Conservation (phyloP, 1,140 invertebrate species). For the Caenorhabditis remanei region DNA sequence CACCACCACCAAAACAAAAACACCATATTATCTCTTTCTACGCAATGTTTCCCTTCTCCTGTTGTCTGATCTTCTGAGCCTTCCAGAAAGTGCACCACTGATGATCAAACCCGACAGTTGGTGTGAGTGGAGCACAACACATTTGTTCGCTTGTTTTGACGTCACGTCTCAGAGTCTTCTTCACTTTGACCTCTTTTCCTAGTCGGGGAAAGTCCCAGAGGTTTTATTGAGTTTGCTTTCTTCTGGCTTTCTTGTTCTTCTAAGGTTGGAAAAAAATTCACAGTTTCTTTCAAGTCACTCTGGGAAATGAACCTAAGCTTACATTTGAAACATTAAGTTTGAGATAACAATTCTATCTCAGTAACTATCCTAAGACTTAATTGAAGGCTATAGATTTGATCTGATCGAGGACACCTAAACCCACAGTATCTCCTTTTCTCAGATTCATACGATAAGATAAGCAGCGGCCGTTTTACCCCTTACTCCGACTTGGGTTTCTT, state of each 20-base stretch:
- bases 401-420: background rate
- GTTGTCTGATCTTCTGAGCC: conserved; percentile 14
- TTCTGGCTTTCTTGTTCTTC: no score
- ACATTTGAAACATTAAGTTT: no score
- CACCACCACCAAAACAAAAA: no score
- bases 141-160: conserved; percentile 1
- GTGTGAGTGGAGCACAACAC: background rate
- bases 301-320: no score
- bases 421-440: background rate
- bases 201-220: background rate
- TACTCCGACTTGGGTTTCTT: background rate
- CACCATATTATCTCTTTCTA: background rate
- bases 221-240: background rate
- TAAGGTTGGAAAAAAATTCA: no score
- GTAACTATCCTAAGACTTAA: no score
- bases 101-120: background rate
- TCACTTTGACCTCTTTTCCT: background rate
- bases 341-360: no score
- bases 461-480: background rate
- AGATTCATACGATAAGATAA: conserved; percentile 20
- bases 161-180: background rate
- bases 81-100: background rate
- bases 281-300: no score
- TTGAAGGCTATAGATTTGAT: background rate
- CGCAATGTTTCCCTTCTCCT: background rate